Evolutionary conservation across 2,888 invertebrate genomes (phyloP).

Genomic region (Pachycephus smyrnensis): DNA sequence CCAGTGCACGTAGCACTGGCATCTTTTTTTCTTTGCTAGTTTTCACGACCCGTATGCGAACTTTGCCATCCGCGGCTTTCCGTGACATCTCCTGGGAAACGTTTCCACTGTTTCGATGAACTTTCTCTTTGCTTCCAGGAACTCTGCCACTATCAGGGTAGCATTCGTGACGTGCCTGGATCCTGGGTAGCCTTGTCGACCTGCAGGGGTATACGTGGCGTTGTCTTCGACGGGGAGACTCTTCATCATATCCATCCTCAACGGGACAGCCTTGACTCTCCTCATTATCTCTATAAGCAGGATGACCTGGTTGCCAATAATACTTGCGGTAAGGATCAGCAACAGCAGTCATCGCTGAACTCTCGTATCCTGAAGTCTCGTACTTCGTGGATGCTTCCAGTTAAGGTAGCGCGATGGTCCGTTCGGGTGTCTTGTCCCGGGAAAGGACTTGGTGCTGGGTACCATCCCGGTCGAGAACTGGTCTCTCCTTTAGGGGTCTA

Average conservation of each 20-base stretch:
- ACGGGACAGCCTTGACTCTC: constrained; percentile 68
- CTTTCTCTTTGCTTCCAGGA: constrained; percentile 71
- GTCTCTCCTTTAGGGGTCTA: constrained; percentile 55
- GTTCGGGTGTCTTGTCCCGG: background rate
- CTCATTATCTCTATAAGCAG: constrained; percentile 78
- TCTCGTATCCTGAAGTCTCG: background rate
- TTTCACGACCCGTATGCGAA: background rate
- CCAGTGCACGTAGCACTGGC: background rate
- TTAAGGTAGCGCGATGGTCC: background rate
- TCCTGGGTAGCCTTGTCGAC: constrained; percentile 91
- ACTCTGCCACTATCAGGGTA: constrained; percentile 83
- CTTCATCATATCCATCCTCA: constrained; percentile 79
- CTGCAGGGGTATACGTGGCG: constrained; percentile 80
- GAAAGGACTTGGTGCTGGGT: constrained; percentile 5
- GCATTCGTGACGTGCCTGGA: constrained; percentile 74
- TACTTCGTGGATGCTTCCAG: constrained; percentile 5
- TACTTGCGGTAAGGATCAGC: constrained; percentile 70
- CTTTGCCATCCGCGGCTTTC: background rate
- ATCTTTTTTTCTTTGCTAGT: background rate
- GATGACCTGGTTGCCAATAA: constrained; percentile 72
- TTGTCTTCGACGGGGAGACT: constrained; percentile 82
- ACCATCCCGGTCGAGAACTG: constrained; percentile 38
- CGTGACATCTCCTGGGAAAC: background rate
- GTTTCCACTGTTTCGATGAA: constrained; percentile 69
- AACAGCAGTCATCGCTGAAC: background rate